Percentiles rank a stretch among this genome's conserved stretches.
These are phyloP conservation scores for Streptopelia turtur DNA, from an alignment of 2,797 vertebrate species.

Conservation along the genomic window DNA sequence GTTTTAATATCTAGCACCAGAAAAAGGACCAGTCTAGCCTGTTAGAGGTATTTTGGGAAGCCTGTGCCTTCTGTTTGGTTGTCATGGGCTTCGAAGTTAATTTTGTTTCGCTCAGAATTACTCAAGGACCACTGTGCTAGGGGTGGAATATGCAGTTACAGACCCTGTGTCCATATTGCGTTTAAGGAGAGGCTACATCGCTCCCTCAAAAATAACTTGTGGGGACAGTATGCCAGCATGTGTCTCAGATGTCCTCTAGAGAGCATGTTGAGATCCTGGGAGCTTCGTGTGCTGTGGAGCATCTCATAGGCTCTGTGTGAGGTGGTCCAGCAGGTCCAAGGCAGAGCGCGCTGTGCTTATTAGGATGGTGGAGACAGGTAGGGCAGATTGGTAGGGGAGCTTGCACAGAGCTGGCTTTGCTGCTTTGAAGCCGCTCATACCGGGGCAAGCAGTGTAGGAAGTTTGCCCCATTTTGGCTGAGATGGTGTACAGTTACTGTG, in stretches of 20 bases:
- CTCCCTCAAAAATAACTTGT: background rate
- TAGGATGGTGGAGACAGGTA: background rate
- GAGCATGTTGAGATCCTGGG: rapidly evolving
- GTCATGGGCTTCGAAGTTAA: background rate
- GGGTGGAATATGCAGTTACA: background rate
- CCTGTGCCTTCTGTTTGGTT: background rate
- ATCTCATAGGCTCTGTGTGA: background rate
- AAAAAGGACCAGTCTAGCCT: background rate
- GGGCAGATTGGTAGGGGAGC: background rate
- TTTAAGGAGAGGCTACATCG: background rate
- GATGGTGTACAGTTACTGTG: background rate
- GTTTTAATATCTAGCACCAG: background rate
- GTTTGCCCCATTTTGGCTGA: background rate
- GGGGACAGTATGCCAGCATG: background rate
- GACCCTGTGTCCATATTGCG: background rate
- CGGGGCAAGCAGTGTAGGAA: background rate
- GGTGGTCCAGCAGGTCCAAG: background rate
- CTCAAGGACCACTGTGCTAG: background rate
- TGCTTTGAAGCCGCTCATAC: background rate
- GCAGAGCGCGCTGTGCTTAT: background rate
- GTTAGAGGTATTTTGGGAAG: background rate
- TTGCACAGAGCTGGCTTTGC: background rate
- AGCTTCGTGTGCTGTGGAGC: background rate
- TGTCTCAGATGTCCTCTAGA: background rate
- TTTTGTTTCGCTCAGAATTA: background rate